Evolutionary conservation across 1,140 invertebrate species (phyloP), one percentile per base, ranked within the genome.

Genomic region (Manduca sexta): DNA sequence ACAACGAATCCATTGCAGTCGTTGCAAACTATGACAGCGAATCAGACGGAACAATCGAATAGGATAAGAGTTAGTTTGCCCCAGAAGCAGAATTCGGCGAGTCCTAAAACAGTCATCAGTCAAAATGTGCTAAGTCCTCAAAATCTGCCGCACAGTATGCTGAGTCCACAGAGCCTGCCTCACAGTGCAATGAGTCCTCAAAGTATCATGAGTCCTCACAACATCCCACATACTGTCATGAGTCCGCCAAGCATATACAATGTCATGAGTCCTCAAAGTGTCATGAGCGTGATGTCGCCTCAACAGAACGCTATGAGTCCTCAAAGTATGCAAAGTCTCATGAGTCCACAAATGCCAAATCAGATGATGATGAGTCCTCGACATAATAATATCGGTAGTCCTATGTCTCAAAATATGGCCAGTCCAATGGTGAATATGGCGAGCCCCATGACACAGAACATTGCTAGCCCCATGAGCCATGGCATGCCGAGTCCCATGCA

Each of bases 241-340:
- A 86, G 76, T 47, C 83, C 84, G 33, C 77, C 79, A 0, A 80
- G 76, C 54, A 60, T 76, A n/a, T 82, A 83, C 34, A 87, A 86
- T 40, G 76, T 86, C 1, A 76, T 84, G 73, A 86, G 78, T 42
- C 78, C 83, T 5, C 79, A 82, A 52, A 83, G 75, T 48, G 75
- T 76, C 2, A 81, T 82, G 74, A 84, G 82, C 40, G 77, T 84
- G n/a, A 85, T 85, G 80, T 85, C 80, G 48, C 82, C 84, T 11
- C 83, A 83, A 56, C 75, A 81, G 38, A 86, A 81, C 42, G 76
- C 76, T 2, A 81, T 86, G 78, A 84, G 78, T 45, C 82, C 79
- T 7, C 82, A 85, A 67, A 81, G 74, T 42, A 83, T 79, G 76
- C 79, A 78, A 49, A 83, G 79, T 30, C 45, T 84, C 10, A 73